Percentiles rank a stretch among this genome's conserved stretches.
Evolutionary conservation across 2,113 vertebrate species (phyloP).

Genomic region (Laterallus jamaicensis): DNA sequence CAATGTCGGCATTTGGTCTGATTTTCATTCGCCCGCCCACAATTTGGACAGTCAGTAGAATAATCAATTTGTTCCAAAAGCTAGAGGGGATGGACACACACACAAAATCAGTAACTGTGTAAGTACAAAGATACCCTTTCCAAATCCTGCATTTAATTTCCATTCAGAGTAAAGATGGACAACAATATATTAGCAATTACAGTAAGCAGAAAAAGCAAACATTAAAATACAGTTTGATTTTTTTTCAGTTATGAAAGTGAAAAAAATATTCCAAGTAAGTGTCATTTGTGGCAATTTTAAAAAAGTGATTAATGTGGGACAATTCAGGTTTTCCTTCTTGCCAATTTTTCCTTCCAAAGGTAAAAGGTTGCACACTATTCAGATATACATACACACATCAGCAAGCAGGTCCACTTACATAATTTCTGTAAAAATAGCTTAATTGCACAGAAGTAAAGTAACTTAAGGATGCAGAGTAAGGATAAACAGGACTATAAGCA

Average conservation of each 20-base stretch:
- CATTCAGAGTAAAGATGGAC: neutral
- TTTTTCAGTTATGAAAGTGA: neutral
- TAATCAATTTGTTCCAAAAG: conserved; percentile 76
- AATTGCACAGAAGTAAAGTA: neutral
- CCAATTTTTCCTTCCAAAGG: neutral
- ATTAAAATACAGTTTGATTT: neutral
- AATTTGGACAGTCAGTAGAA: conserved; percentile 79
- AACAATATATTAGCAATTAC: neutral
- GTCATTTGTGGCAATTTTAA: neutral
- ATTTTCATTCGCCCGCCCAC: conserved; percentile 80
- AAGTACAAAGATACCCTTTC: neutral
- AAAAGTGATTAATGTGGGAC: neutral
- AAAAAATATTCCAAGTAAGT: neutral
- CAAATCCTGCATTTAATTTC: neutral
- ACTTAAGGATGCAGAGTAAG: neutral
- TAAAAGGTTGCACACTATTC: neutral
- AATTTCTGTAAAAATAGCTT: neutral
- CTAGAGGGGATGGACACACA: conserved; percentile 45
- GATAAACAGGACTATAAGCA: neutral
- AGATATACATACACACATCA: neutral
- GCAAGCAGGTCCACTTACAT: neutral
- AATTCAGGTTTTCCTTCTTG: neutral
- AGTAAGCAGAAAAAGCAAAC: neutral
- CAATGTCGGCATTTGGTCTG: conserved; percentile 82
- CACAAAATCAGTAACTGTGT: neutral